These are phyloP conservation scores for Coenobita brevimanus DNA, from an alignment of 1,140 invertebrate genomes.

Conservation along the genomic window DNA sequence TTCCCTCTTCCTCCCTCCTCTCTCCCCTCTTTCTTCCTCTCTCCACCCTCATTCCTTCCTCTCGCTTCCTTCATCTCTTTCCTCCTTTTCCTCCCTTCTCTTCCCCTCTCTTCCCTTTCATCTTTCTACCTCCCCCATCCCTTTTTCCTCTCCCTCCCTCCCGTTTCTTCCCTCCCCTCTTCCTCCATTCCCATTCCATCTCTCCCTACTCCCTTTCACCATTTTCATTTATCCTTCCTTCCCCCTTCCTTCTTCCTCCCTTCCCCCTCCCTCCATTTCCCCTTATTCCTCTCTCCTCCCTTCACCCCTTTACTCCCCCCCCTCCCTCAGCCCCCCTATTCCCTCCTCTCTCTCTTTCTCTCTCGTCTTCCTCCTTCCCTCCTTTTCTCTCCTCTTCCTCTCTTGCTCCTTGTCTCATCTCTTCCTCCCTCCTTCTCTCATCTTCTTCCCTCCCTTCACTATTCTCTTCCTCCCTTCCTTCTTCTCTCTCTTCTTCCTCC, in stretches of 20 bases:
- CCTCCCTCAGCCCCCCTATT: not conserved
- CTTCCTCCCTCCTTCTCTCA: not conserved
- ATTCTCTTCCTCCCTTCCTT: not conserved
- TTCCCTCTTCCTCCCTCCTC: too few relatives aligned
- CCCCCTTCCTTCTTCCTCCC: too few relatives aligned
- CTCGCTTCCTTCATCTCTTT: too few relatives aligned
- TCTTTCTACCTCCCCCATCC: not conserved
- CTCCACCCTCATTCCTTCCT: not conserved
- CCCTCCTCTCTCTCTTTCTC: too few relatives aligned
- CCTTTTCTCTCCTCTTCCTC: not conserved
- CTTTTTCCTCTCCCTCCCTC: too few relatives aligned
- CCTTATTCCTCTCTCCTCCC: not conserved
- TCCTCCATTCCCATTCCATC: too few relatives aligned
- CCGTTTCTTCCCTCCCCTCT: too few relatives aligned
- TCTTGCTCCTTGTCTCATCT: not conserved
- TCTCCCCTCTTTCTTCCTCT: not conserved
- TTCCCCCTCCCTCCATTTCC: not conserved
- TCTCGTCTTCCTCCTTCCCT: not conserved
- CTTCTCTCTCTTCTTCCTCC: not conserved
- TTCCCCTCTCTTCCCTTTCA: not conserved
- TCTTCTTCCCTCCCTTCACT: not conserved
- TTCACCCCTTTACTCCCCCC: not conserved
- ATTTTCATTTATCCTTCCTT: too few relatives aligned
- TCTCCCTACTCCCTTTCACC: too few relatives aligned
- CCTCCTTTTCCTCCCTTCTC: not conserved